Evolutionary conservation across 2,888 invertebrate species (phyloP).

Genomic region (Caenorhabditis angaria): DNA sequence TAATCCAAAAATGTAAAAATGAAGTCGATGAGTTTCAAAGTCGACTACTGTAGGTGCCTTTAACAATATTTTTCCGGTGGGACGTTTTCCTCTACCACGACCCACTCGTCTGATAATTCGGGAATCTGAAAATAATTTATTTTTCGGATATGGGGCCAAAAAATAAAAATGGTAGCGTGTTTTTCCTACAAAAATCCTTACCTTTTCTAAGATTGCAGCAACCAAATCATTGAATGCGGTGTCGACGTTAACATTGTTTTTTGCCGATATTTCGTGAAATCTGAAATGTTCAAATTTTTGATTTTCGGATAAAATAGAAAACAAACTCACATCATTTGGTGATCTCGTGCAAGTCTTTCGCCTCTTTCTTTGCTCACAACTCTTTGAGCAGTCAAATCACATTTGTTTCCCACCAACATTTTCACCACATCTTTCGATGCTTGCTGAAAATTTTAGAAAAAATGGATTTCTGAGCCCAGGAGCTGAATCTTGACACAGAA

Average conservation of each 20-base stretch:
- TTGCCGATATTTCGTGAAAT: conserved; percentile 99
- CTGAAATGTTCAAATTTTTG: conserved; percentile 72
- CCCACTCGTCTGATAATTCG: conserved; percentile 41
- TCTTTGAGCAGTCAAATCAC: conserved; percentile 93
- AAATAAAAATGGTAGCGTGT: no score
- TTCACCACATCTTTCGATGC: conserved; percentile 98
- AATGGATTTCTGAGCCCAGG: no score
- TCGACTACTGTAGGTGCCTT: no score
- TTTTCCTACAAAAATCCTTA: conserved; percentile 15
- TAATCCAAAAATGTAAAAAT: no score
- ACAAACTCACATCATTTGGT: conserved; percentile 34
- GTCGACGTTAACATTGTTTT: conserved; percentile 95
- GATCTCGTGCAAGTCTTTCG: conserved; percentile 52
- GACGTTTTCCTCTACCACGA: no score
- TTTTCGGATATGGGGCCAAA: no score
- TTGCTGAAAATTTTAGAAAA: conserved; percentile 74
- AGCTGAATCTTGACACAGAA: background rate
- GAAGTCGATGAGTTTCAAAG: no score
- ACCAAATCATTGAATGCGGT: conserved; percentile 96
- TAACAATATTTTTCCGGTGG: no score
- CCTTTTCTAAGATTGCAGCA: conserved; percentile 75
- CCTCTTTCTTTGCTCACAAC: conserved; percentile 82
- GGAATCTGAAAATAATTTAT: conserved; percentile 49
- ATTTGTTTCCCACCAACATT: conserved; percentile 98
- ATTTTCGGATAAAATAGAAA: background rate